Conservation (phyloP, 2,797 vertebrate species). For the Danio jaintianensis region DNA sequence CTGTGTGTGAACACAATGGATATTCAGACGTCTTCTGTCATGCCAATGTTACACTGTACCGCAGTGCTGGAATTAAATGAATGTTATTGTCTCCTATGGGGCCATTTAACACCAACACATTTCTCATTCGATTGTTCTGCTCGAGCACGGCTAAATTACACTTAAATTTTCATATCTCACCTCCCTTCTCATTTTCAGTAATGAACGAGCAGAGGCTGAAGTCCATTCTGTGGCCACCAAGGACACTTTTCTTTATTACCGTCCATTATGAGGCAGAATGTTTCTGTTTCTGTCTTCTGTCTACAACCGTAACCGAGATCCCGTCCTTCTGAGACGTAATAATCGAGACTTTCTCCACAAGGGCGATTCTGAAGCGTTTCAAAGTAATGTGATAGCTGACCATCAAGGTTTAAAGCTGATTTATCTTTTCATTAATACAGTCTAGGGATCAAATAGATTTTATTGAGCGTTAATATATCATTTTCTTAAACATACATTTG, state of each 20-base stretch:
- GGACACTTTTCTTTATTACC: slow-evolving; percentile 35
- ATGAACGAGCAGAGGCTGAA: slow-evolving; percentile 30
- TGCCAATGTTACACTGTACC: slow-evolving; percentile 37
- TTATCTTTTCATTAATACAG: slow-evolving; percentile 36
- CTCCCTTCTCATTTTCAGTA: slow-evolving; percentile 35
- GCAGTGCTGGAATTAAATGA: slow-evolving; percentile 38
- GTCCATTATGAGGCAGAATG: neutral
- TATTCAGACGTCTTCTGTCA: slow-evolving; percentile 56
- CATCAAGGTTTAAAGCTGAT: slow-evolving; percentile 26
- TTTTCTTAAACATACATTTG: neutral
- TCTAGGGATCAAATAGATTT: slow-evolving; percentile 17
- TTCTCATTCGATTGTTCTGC: slow-evolving; percentile 35
- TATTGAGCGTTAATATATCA: neutral
- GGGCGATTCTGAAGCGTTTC: slow-evolving; percentile 40
- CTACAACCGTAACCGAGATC: slow-evolving; percentile 11
- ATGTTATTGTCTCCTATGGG: slow-evolving; percentile 47
- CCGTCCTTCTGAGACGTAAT: slow-evolving; percentile 8
- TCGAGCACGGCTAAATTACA: slow-evolving; percentile 16
- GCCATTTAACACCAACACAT: slow-evolving; percentile 38
- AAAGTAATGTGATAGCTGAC: slow-evolving; percentile 10
- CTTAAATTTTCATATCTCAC: slow-evolving; percentile 42
- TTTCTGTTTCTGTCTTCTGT: slow-evolving; percentile 25
- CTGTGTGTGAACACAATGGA: slow-evolving; percentile 52
- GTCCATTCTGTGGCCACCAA: slow-evolving; percentile 6
- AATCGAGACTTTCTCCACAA: slow-evolving; percentile 15